Evolutionary conservation across 2,113 vertebrate species (phyloP).

Genomic region (Illadopsis cleaveri): DNA sequence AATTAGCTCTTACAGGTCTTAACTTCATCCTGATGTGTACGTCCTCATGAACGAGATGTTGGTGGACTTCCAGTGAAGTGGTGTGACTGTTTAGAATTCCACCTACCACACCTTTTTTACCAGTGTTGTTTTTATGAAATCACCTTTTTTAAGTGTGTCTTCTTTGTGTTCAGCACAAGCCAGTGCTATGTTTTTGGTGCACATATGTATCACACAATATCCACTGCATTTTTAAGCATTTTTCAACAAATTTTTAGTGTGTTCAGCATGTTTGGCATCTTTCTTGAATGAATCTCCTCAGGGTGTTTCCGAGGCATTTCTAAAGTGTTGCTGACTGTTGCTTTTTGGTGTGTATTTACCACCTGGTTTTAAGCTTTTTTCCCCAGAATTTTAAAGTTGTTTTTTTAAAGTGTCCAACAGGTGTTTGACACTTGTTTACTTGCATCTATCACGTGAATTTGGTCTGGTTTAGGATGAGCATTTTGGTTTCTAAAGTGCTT

Average conservation of each 20-base stretch:
- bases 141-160: neutral
- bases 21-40: neutral
- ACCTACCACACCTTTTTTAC: neutral
- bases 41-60: neutral
- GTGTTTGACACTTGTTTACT: neutral
- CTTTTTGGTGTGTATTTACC: neutral
- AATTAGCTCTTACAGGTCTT: neutral
- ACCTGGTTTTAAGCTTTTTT: neutral
- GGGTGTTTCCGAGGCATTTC: neutral
- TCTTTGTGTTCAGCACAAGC: neutral
- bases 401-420: neutral
- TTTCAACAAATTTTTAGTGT: neutral
- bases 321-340: neutral
- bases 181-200: neutral
- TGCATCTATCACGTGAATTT: fast-evolving
- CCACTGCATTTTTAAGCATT: neutral
- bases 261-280: neutral
- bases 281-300: neutral
- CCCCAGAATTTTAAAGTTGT: neutral
- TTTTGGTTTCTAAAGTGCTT: neutral
- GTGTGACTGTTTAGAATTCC: neutral
- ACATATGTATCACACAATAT: neutral
- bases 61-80: neutral
- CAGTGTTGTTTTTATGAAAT: neutral
- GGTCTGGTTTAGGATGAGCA: neutral